Evolutionary conservation across 2,113 vertebrate genomes (phyloP).

Genomic region (Chaetops frenatus): DNA sequence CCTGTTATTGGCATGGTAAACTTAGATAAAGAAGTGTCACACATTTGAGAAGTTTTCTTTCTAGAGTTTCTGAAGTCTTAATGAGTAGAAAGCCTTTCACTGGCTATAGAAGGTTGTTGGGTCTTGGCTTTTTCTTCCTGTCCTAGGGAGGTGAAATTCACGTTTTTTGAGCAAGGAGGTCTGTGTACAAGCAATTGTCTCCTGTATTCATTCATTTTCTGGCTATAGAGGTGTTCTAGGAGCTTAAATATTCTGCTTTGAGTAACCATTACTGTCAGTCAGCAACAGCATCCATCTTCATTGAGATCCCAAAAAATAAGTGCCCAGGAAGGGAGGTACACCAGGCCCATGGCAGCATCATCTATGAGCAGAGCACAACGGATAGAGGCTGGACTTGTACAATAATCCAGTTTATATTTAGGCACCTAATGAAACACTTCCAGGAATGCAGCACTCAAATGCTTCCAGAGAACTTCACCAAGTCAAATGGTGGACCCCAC

Average conservation of each 20-base stretch:
- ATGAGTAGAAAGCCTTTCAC: neutral
- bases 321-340: neutral
- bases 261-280: neutral
- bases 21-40: neutral
- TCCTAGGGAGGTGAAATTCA: neutral
- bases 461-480: neutral
- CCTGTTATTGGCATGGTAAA: neutral
- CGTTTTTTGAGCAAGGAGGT: neutral
- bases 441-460: neutral
- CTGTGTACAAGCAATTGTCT: neutral
- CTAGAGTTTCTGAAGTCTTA: neutral
- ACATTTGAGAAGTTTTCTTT: neutral
- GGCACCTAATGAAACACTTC: slow-evolving; percentile 40
- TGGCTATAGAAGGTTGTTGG: neutral
- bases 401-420: slow-evolving; percentile 21
- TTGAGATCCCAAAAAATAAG: neutral
- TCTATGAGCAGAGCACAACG: neutral
- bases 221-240: neutral
- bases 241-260: neutral
- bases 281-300: neutral
- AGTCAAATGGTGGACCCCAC: rapidly evolving
- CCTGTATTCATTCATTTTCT: neutral
- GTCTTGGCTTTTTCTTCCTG: neutral
- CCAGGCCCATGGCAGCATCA: neutral
- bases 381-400: neutral